phyloP scores from a whole-genome alignment of 1,140 invertebrate species.

The Cataglyphis hispanica region DNA sequence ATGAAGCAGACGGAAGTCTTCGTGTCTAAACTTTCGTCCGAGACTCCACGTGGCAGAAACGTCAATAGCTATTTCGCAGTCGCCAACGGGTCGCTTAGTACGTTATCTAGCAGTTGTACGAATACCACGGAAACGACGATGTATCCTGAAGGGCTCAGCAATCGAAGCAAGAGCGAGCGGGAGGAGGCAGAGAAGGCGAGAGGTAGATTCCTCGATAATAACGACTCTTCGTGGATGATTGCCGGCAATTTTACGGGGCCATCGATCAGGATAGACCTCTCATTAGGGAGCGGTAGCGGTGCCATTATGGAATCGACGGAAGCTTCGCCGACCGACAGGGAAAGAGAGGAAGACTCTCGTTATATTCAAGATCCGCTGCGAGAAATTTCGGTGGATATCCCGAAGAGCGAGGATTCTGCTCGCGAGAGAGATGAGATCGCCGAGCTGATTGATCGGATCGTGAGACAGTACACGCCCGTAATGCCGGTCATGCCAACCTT shows the following conservation, averaged over 20 bases:
- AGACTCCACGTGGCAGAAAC: conserved; percentile 4
- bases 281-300: background rate
- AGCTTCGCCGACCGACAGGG: background rate
- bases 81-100: background rate
- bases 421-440: conserved; percentile 14
- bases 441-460: background rate
- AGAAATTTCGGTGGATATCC: background rate
- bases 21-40: background rate
- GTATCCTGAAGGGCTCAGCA: background rate
- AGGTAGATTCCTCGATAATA: conserved; percentile 15
- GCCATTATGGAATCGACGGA: background rate
- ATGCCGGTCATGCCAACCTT: conserved; percentile 5
- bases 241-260: conserved; percentile 1
- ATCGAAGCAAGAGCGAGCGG: background rate
- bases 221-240: conserved; percentile 17
- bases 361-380: background rate
- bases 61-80: conserved; percentile 44
- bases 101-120: background rate
- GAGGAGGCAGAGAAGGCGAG: background rate
- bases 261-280: background rate
- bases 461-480: conserved; percentile 1
- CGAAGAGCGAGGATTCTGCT: background rate
- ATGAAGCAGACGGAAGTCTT: background rate
- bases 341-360: background rate
- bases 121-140: conserved; percentile 4